These are phyloP conservation scores for Apogon talboti DNA, from an alignment of 2,797 vertebrate species.

Conservation along the genomic window DNA sequence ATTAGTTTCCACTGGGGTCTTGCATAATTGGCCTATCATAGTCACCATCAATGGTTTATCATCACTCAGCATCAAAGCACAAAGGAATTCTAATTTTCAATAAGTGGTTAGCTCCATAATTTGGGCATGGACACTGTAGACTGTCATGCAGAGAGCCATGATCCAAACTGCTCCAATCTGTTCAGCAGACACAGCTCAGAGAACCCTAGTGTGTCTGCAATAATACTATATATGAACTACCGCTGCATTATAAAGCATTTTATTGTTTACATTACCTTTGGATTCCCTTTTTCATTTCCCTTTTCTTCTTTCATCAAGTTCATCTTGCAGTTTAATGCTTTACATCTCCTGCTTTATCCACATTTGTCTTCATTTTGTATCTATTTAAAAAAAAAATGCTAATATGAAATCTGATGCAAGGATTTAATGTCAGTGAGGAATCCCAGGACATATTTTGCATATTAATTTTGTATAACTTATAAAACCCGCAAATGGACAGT, in stretches of 20 bases:
- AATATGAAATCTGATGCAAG: neutral
- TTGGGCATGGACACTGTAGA: constrained; percentile 60
- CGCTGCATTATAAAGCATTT: constrained; percentile 28
- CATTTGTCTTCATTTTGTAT: neutral
- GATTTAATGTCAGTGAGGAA: too few relatives aligned
- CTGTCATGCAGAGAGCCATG: constrained; percentile 46
- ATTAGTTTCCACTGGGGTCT: constrained; percentile 65
- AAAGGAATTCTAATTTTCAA: constrained; percentile 66
- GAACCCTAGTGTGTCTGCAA: constrained; percentile 28
- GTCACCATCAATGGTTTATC: constrained; percentile 69
- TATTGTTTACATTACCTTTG: neutral
- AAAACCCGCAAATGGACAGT: too few relatives aligned
- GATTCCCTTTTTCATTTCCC: neutral
- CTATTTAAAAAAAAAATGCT: neutral
- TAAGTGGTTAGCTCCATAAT: constrained; percentile 63
- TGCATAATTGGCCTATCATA: constrained; percentile 68
- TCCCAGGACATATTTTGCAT: too few relatives aligned
- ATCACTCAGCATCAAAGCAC: constrained; percentile 68
- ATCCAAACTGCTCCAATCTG: constrained; percentile 72
- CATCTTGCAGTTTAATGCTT: neutral
- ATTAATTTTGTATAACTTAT: too few relatives aligned
- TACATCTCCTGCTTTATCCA: neutral
- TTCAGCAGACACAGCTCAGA: constrained; percentile 65
- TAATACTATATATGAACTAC: constrained; percentile 17
- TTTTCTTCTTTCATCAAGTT: neutral